Conservation (phyloP, 1,140 invertebrate species). For the Halotydeus destructor region DNA sequence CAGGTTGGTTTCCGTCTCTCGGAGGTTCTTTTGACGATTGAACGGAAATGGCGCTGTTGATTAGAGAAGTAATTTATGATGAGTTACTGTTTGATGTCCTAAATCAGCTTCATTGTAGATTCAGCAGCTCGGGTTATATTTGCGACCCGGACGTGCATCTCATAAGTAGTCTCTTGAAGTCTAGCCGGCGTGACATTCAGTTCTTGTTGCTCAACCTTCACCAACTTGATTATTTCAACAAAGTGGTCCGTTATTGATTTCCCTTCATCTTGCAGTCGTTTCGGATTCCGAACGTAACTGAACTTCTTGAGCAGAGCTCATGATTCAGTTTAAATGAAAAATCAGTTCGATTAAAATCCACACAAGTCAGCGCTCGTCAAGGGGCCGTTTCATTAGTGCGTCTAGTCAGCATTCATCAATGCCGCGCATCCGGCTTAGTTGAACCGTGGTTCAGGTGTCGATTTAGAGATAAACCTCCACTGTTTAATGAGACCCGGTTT, state of each 20-base stretch:
- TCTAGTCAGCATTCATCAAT: too few species aligned
- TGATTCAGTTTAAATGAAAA: too few species aligned
- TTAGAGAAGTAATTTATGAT: constrained; percentile 88
- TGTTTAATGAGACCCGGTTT: too few species aligned
- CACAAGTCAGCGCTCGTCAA: too few species aligned
- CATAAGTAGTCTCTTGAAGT: constrained; percentile 80
- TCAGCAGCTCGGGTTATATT: constrained; percentile 62
- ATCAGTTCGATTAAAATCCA: too few species aligned
- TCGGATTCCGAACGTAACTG: constrained; percentile 61
- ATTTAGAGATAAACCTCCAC: too few species aligned
- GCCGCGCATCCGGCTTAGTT: too few species aligned
- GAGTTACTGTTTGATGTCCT: constrained; percentile 86
- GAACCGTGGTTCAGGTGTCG: too few species aligned
- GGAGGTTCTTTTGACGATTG: too few species aligned
- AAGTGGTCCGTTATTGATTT: constrained; percentile 93
- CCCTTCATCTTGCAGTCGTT: constrained; percentile 76
- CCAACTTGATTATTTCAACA: constrained; percentile 79
- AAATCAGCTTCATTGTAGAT: constrained; percentile 83
- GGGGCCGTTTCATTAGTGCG: too few species aligned
- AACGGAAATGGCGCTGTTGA: constrained; percentile 83
- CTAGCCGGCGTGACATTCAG: constrained; percentile 35
- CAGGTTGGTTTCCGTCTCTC: constrained; percentile 28
- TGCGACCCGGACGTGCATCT: constrained; percentile 46
- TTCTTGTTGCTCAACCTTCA: constrained; percentile 77
- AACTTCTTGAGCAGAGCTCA: constrained; percentile 2